Evolutionary conservation across 2,888 invertebrate species (phyloP), one percentile per base, ranked within the genome.

Genomic region (Tenthredo amoena): DNA sequence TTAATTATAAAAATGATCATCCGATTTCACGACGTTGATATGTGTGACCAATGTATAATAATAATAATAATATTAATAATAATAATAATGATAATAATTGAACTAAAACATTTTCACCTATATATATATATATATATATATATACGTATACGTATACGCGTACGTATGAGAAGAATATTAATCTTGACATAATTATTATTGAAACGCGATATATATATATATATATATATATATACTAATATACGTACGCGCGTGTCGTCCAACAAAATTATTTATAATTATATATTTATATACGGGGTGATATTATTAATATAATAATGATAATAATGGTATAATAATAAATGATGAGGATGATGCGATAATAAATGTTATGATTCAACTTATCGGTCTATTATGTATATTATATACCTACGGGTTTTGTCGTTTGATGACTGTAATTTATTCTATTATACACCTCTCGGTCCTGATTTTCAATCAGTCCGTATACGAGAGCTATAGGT

Each of bases 331-430:
- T 21, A 62, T 68, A 34, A 68, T 26, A 21, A 43, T 47, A 26
- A 47, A 43, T 55, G 47, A 86, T 77, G 84, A 71, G 84, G 85
- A 86, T 85, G 86, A 87, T n/a, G 55, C 86, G 85, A 86, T 87
- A 86, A 87, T 85, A 62, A 68, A 85, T 86, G 86, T 87, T 86
- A 26, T 26, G 86, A 87, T 87, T 84, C 18, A 55, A 77, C 77
- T 77, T 55, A 55, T 77, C 50, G 55, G 55, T 77, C 77, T 77
- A 55, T 40, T 31, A 34, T 34, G 50, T 77, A 77, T 55, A 77
- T 55, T 31, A 55, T 71, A 71, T 74, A 74, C 18, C 72, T 43
- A 43, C 55, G 55, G 50, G n/a, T 50, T 50, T 62, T 62, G 81
- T 81, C 81, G 81, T 81, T 81, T 81, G 81, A 81, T 81, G 81